Evolutionary conservation across 2,797 vertebrate genomes (phyloP).

Genomic region (Mus spretus): DNA sequence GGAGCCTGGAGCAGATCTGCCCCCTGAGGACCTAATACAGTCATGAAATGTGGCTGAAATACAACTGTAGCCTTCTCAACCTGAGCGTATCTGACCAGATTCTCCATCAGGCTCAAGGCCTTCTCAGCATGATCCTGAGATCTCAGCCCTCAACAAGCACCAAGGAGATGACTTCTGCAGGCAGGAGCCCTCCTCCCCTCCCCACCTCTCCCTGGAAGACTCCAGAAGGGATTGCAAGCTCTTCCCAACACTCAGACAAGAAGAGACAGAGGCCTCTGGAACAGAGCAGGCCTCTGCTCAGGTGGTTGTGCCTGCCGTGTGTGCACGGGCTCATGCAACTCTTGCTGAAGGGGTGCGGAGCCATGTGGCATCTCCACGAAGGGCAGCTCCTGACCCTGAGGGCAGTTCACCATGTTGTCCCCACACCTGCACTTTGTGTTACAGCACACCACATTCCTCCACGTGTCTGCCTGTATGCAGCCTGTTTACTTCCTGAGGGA

Average conservation of each 20-base stretch:
- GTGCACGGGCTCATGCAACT: not conserved
- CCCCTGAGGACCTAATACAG: slow-evolving; percentile 26
- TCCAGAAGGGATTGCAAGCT: slow-evolving; percentile 65
- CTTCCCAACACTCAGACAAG: slow-evolving; percentile 57
- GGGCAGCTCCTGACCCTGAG: not conserved
- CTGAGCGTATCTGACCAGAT: not conserved
- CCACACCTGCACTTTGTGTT: not conserved
- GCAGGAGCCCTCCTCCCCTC: slow-evolving; percentile 59
- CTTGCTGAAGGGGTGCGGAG: not conserved
- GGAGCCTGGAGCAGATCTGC: not conserved
- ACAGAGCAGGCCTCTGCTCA: slow-evolving; percentile 9
- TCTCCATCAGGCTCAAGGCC: slow-evolving; percentile 26
- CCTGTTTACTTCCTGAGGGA: not conserved
- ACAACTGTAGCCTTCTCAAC: not conserved
- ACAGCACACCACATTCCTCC: not conserved
- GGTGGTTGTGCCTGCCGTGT: not conserved
- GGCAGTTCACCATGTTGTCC: not conserved
- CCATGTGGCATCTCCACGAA: not conserved
- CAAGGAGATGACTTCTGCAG: slow-evolving; percentile 46
- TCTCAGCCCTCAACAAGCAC: slow-evolving; percentile 36
- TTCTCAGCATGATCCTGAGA: slow-evolving; percentile 55
- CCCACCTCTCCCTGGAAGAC: slow-evolving; percentile 68
- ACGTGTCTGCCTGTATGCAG: not conserved
- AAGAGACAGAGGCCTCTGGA: slow-evolving; percentile 58
- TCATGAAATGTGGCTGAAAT: slow-evolving; percentile 56